These are phyloP conservation scores for human DNA, from an alignment of 2,113 vertebrate species.

Conservation along the genomic window DNA sequence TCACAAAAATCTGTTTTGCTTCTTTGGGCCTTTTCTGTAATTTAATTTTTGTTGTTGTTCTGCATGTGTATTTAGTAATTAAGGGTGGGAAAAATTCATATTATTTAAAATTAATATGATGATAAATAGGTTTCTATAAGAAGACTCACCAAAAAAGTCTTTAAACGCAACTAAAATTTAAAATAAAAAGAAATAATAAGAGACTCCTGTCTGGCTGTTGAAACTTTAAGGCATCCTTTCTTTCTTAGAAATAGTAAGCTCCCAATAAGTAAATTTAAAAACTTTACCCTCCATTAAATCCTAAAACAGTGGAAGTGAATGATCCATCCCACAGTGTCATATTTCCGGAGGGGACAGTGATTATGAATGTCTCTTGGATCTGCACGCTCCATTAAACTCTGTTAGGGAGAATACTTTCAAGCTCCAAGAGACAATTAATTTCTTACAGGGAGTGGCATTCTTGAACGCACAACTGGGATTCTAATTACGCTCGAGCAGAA, in stretches of 20 bases:
- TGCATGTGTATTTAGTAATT: not conserved
- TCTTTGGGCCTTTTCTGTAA: not conserved
- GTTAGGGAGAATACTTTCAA: constrained; percentile 77
- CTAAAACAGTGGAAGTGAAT: constrained; percentile 86
- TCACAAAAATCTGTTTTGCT: not conserved
- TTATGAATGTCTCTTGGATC: constrained; percentile 79
- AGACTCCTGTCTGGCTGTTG: not conserved
- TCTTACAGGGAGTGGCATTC: constrained; percentile 69
- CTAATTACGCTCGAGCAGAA: constrained; percentile 83
- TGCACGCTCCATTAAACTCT: constrained; percentile 89
- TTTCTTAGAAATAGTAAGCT: constrained; percentile 53
- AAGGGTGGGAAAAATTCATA: not conserved
- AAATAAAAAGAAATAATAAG: constrained; percentile 4
- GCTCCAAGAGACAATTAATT: constrained; percentile 81
- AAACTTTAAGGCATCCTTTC: constrained; percentile 49
- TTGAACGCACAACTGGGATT: constrained; percentile 73
- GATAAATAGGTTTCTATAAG: not conserved
- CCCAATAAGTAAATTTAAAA: constrained; percentile 79
- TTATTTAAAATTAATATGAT: not conserved
- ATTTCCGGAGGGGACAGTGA: constrained; percentile 85
- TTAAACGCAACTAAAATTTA: not conserved
- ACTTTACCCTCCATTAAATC: constrained; percentile 84
- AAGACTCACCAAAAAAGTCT: not conserved
- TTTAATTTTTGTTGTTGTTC: not conserved
- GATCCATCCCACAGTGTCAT: constrained; percentile 84